These are phyloP conservation scores for Hemicordylus capensis DNA, from an alignment of 2,113 vertebrate species.

Conservation along the genomic window DNA sequence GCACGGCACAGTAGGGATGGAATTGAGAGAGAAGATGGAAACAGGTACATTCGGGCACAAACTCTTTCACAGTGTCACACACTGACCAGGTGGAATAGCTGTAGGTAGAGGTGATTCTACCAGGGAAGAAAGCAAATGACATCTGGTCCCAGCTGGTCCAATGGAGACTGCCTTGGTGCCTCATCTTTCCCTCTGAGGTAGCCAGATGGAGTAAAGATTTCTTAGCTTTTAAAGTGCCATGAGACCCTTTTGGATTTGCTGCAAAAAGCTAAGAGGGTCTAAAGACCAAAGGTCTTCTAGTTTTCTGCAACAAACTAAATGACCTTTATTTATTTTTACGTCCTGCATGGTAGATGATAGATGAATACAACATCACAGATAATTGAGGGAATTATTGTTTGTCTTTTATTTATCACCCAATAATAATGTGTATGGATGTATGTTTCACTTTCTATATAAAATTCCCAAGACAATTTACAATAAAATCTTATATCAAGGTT, in stretches of 20 bases:
- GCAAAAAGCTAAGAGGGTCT: not conserved
- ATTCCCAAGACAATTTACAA: not conserved
- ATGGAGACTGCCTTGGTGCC: not conserved
- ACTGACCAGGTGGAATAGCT: too few species aligned
- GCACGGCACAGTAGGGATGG: too few species aligned
- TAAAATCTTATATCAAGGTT: not conserved
- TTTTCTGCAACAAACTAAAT: too few species aligned
- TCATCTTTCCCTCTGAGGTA: not conserved
- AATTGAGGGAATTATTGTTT: not conserved
- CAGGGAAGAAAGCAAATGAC: not conserved
- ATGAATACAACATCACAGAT: not conserved
- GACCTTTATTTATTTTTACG: too few species aligned
- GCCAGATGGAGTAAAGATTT: not conserved
- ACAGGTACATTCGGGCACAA: too few species aligned
- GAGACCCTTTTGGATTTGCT: not conserved
- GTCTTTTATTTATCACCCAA: not conserved
- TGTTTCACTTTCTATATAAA: not conserved
- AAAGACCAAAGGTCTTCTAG: too few species aligned
- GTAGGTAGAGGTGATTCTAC: not conserved
- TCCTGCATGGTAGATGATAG: not conserved
- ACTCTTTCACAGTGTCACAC: too few species aligned
- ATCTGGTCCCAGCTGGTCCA: not conserved
- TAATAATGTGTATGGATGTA: not conserved
- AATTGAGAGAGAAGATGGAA: too few species aligned
- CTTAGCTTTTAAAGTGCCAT: too few species aligned